Evolutionary conservation across 2,113 vertebrate genomes (phyloP), one percentile per base, ranked within the genome.

Genomic region (Gobio gobio): DNA sequence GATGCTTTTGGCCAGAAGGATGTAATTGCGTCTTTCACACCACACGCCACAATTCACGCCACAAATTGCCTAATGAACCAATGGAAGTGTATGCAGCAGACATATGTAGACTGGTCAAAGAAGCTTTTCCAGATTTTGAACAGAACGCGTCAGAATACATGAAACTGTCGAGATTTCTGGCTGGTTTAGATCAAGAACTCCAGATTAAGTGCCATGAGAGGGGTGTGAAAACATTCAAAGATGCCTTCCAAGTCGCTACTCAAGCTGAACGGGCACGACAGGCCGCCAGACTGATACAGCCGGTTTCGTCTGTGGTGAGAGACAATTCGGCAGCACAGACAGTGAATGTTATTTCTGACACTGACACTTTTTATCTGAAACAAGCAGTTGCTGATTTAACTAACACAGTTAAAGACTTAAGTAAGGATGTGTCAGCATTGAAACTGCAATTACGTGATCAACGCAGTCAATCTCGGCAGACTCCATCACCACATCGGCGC

Each of bases 231-330:
- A 76, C 72, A 0, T 84, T 84, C 16, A 47, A n/a, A 61, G 56
- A 76, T 1, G 43, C 72, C 9, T 84, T 76, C 45, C 47, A 72
- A 40, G 54, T 51, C 29, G 33, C 81, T 18, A 54, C 26, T 22
- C 33, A 70, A 51, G 66, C 82, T 26, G 70, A 83, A 47, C 14
- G 40, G n/a, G 82, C 82, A 7, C 72, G 5, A 0, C 72, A 76
- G 12, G 72, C 72, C 29, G n/a, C 82, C 20, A 83, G 20, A 83
- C 12, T 83, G 33, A 20, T 83, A 40, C 56, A 54, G 22, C 70
- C 56, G 24, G 22, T 24, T 74, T 33, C 40, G 0, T n/a, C 20
- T 63, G 7, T 40, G 5, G 45, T 16, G 13, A 26, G 22, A 26
- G 13, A 24, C 5, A 26, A 24, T 63, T 22, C 36, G 3, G 10